These are phyloP conservation scores for Antedon mediterranea DNA, from an alignment of 53 echinoderm and acorn worm species.

Conservation along the genomic window DNA sequence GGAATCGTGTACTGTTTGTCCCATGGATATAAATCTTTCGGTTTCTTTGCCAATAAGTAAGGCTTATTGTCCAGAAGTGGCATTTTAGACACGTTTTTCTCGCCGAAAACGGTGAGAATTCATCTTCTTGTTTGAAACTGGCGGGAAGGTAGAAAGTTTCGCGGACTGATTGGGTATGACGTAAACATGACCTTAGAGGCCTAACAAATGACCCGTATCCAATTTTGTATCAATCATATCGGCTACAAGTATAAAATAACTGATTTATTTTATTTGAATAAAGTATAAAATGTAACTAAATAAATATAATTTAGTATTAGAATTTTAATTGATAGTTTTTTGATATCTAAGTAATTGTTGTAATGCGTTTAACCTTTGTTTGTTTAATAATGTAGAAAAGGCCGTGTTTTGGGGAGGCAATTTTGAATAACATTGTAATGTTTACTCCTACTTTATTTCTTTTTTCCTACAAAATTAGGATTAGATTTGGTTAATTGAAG, in stretches of 20 bases:
- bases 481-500: background rate
- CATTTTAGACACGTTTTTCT: conserved; percentile 16
- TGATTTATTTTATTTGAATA: no score
- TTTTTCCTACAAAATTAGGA: background rate
- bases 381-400: background rate
- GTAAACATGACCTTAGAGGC: background rate
- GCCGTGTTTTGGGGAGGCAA: background rate
- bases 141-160: background rate
- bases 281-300: background rate
- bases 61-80: conserved; percentile 33
- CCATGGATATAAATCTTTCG: conserved; percentile 1
- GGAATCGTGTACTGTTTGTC: conserved; percentile 16
- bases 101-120: background rate
- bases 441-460: no score
- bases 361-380: background rate
- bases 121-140: conserved; percentile 1
- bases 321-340: no score
- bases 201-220: background rate
- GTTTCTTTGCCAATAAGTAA: conserved; percentile 19
- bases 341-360: background rate
- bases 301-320: background rate
- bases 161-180: conserved; percentile 1
- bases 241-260: no score
- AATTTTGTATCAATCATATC: no score
- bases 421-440: background rate